Evolutionary conservation across 2,888 invertebrate species (phyloP), one percentile per base, ranked within the genome.

Genomic region (Penaeus monodon): DNA sequence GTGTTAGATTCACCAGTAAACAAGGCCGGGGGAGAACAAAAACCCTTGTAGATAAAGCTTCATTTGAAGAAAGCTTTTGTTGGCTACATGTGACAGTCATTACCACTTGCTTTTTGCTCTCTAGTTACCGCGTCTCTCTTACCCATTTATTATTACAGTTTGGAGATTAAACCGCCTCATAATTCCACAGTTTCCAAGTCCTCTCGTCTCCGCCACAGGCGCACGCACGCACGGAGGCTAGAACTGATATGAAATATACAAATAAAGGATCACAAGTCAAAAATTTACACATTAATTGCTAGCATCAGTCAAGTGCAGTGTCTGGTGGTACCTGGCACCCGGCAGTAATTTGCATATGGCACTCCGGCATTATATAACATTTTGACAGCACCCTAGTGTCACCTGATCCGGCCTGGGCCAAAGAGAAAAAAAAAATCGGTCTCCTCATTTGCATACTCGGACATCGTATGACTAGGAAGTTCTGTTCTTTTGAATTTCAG

Each of bases 281-380:
- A 80, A 80, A 80, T 80, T 80, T 65, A 38, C 66, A 38, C 64
- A 80, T 64, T 81, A 81, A 81, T 81, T 49, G 81, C 57, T 38
- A 81, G 27, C 81, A 70, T 81, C 68, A 81, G 70, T 70, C 70
- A 81, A 29, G 44, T 70, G 70, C 81, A 70, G 44, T 70, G 29
- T 84, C 84, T 84, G 79, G 85, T 57, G 64, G 57, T 57, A 44
- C 66, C 24, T 81, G 85, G 85, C 85, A 85, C 76, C 81, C 76
- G 81, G 76, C 80, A 66, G 27, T 85, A 74, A 85, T 85, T 85
- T 85, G 76, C 85, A 85, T 85, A 81, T 76, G 85, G 85, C 85
- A 76, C 81, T 81, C 81, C 64, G 85, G 85, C 85, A 81, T 85
- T 85, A 85, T 85, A 81, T 85, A 85, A 85, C 85, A 85, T 85